Evolutionary conservation across 53 echinoderm and acorn worm species (phyloP), one percentile per base, ranked within the genome.

Genomic region (Pentamera pediparva): DNA sequence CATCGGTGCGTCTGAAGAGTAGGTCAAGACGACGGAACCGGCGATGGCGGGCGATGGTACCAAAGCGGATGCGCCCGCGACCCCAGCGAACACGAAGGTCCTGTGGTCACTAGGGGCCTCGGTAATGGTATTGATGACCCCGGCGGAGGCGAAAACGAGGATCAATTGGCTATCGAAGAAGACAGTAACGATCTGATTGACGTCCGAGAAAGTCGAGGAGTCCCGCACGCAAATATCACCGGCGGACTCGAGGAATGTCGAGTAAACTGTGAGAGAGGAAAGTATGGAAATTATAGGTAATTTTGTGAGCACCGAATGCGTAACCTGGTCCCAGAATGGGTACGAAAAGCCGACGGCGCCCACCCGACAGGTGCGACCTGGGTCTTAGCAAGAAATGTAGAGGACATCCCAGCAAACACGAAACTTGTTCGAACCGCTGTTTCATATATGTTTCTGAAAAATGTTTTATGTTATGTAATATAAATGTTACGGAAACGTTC

Each of bases 21-120:
- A 67, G 7, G 67, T 29, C 24, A 67, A 67, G 41, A 67, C 41
- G 4, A 67, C 40, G 11, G 67, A 67, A 1, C 67, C 67, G 21
- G 45, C 45, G 18, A 41, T 67, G 28, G 67, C 67, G 6, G 40
- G 41, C 4, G 40, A 40, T 21, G 40, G 13, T 24, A 43, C 9
- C 4, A 67, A 28, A 47, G 28, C 47, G 1, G 40, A 41, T 27
- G 18, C 4, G 13, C 27, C 20, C 18, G 40, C 25, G 41, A 67
- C 67, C 4, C 67, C 67, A 12, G 67, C 25, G 27, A 67, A 67
- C 2, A 67, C 67, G 30, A 67, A 67, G 0, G 67, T 67, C 10
- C 45, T 67, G 38, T 67, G 67, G 30, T 41, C 11, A 22, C 37
- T 43, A 5, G 7, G 5, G 9, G 48, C 17, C 39, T 67, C 45